Evolutionary conservation across 1,140 invertebrate genomes (phyloP).

Genomic region (Odontomachus brunneus): DNA sequence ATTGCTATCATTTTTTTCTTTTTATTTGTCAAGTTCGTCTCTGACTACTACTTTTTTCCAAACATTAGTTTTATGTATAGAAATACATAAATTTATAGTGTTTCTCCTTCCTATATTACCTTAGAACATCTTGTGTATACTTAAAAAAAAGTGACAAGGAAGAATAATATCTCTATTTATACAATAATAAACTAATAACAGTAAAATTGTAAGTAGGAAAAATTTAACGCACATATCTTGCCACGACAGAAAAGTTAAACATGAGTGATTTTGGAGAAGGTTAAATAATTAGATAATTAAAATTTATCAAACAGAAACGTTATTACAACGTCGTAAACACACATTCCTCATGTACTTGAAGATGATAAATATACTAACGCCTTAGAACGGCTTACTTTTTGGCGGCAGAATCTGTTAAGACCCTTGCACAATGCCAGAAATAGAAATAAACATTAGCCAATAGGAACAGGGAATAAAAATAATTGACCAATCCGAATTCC

Average conservation of each 20-base stretch:
- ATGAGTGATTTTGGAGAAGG: neutral
- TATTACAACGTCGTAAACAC: neutral
- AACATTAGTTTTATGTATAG: too few relatives aligned
- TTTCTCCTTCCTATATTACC: too few relatives aligned
- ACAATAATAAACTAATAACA: too few relatives aligned
- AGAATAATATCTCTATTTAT: too few relatives aligned
- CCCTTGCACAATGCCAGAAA: too few relatives aligned
- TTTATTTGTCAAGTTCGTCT: neutral
- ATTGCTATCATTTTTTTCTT: slow-evolving; percentile 7
- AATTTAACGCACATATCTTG: neutral
- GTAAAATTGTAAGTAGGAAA: too few relatives aligned
- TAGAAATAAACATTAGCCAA: too few relatives aligned
- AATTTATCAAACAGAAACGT: neutral
- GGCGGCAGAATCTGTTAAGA: neutral
- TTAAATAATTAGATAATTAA: neutral
- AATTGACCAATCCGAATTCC: too few relatives aligned
- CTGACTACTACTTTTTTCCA: neutral
- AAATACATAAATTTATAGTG: too few relatives aligned
- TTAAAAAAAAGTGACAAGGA: too few relatives aligned
- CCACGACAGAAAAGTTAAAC: neutral
- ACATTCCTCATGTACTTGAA: neutral
- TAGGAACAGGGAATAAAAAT: too few relatives aligned
- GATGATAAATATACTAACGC: slow-evolving; percentile 17
- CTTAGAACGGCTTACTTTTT: neutral
- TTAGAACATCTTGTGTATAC: too few relatives aligned